phyloP scores from a whole-genome alignment of 2,797 vertebrate species.

The Pseudotriccus pelzelni region DNA sequence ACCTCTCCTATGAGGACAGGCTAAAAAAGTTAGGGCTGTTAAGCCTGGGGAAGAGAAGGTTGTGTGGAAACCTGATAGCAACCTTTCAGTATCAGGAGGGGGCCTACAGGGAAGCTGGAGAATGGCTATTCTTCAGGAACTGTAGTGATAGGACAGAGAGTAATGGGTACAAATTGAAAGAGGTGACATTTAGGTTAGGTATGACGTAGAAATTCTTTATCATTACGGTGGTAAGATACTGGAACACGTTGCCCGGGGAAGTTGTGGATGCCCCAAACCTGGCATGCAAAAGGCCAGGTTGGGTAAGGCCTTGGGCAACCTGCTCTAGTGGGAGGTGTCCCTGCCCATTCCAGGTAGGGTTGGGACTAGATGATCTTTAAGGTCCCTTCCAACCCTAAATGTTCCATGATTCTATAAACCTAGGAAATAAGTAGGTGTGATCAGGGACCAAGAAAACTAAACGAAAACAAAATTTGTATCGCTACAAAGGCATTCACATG shows the following conservation, averaged over 20 bases:
- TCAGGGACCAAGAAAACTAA: neutral
- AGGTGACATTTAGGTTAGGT: accelerated
- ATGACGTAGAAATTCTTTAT: neutral
- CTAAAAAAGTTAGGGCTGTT: neutral
- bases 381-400: neutral
- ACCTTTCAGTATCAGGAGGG: neutral
- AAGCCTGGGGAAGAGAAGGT: neutral
- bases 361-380: neutral
- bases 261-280: neutral
- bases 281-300: neutral
- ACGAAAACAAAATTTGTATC: neutral
- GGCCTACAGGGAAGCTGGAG: neutral
- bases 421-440: neutral
- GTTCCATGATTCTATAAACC: neutral
- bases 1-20: neutral
- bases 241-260: neutral
- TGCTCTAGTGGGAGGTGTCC: neutral
- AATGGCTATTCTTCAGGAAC: neutral
- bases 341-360: neutral
- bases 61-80: neutral
- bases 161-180: neutral
- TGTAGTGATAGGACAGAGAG: neutral
- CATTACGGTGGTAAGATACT: neutral
- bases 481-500: neutral
- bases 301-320: neutral